Evolutionary conservation across 2,888 invertebrate species (phyloP), one percentile per base, ranked within the genome.

Genomic region (Lepetodrilus schrolli): DNA sequence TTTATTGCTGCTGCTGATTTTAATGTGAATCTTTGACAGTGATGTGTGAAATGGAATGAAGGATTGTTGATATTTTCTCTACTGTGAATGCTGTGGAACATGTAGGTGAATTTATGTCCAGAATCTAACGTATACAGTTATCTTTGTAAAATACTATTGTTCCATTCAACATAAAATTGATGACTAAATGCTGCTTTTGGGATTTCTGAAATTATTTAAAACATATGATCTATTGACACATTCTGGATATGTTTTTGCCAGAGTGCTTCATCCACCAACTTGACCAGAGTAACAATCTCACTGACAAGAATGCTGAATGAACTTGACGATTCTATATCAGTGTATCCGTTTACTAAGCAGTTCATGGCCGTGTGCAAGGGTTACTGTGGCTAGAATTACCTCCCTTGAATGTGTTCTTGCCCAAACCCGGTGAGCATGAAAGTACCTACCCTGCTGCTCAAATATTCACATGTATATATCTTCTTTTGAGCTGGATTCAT

Each of bases 1-100:
- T 58, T 58, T 58, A 58, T 58, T 58, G 58, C 58, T 58, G 58
- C 58, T 58, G 58, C 58, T 58, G 58, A 58, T 23, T 58, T 58
- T 58, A 30, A 17, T 26, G 58, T 58, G 58, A 30, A n/a, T 34
- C 58, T 30, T 58, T 23, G 7, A 10, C 17, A 58, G 58, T 58
- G 58, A 30, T 23, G 58, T 58, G 26, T 58, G 58, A 30, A 7
- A 30, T 58, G 58, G 26, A 58, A 17, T 58, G 30, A 30, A 30
- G 58, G 30, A 26, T n/a, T 58, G 58, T 58, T 58, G 58, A 34
- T 58, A 30, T 58, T 30, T 58, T 48, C n/a, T n/a, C 20, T 48
- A 48, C 21, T 48, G 7, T 48, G 48, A 48, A 48, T 48, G 48
- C 48, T 48, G 48, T 48, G 48, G 8, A 4, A 38, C 13, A 38